Percentiles rank a stretch among this genome's conserved stretches.
Conservation (phyloP, 2,113 vertebrate species). For the Pycnonotus jocosus region DNA sequence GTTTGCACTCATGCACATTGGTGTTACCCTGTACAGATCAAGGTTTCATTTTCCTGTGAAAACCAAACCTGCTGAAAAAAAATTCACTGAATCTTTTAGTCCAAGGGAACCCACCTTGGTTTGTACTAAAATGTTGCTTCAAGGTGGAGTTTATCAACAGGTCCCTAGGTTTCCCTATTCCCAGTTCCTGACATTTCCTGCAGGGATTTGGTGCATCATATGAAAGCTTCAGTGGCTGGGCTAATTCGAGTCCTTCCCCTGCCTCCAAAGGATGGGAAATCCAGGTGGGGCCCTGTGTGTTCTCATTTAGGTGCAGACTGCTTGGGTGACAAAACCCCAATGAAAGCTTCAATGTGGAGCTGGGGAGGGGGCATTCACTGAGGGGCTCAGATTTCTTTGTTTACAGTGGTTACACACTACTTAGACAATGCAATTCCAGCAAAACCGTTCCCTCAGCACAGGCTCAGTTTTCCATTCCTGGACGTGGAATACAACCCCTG, state of each 20-base stretch:
- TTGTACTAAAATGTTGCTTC: not conserved
- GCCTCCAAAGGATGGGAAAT: not conserved
- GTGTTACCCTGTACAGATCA: not conserved
- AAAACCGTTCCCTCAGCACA: not conserved
- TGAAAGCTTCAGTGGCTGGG: not conserved
- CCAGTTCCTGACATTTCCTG: not conserved
- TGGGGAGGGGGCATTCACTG: not conserved
- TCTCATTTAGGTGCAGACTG: not conserved
- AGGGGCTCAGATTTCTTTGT: not conserved
- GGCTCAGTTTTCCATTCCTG: not conserved
- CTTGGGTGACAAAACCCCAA: not conserved
- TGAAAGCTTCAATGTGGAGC: not conserved
- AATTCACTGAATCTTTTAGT: not conserved
- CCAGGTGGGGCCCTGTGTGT: not conserved
- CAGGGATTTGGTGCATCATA: fast-evolving
- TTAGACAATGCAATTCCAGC: not conserved
- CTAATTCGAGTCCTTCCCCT: not conserved
- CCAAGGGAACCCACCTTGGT: not conserved
- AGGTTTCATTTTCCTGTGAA: not conserved
- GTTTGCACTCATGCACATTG: not conserved
- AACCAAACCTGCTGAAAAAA: not conserved
- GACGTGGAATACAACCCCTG: not conserved
- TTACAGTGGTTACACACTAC: not conserved
- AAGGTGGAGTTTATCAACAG: not conserved
- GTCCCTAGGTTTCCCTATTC: not conserved